These are phyloP conservation scores for Poeciliopsis turneri DNA, from an alignment of 2,797 vertebrate species.

Conservation along the genomic window DNA sequence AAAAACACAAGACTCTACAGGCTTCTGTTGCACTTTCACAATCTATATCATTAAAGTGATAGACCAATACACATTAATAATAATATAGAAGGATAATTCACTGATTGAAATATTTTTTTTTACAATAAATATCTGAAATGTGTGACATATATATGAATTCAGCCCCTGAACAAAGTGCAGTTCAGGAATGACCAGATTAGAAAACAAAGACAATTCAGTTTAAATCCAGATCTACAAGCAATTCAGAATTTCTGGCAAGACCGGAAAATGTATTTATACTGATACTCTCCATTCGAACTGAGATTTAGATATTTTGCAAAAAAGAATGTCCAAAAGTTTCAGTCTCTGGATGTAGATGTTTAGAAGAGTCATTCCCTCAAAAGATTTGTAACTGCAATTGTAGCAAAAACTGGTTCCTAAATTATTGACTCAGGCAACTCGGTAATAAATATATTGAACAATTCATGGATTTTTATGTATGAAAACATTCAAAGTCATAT, in stretches of 20 bases:
- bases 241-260: neutral
- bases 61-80: neutral
- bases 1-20: neutral
- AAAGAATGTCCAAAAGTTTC: neutral
- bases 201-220: neutral
- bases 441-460: neutral
- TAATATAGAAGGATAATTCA: neutral
- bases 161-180: neutral
- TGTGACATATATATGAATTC: neutral
- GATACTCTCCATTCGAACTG: neutral
- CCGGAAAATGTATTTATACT: neutral
- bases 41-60: neutral
- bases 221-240: neutral
- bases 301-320: neutral
- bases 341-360: neutral
- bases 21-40: neutral
- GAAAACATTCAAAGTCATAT: neutral
- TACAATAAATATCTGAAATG: neutral
- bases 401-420: neutral
- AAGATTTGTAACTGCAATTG: neutral
- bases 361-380: neutral
- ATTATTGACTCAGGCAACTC: neutral
- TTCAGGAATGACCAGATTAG: neutral
- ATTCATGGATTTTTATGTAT: neutral
- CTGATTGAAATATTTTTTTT: neutral